These are phyloP conservation scores for Hippotragus niger DNA, from an alignment of 2,113 vertebrate species.

Conservation along the genomic window DNA sequence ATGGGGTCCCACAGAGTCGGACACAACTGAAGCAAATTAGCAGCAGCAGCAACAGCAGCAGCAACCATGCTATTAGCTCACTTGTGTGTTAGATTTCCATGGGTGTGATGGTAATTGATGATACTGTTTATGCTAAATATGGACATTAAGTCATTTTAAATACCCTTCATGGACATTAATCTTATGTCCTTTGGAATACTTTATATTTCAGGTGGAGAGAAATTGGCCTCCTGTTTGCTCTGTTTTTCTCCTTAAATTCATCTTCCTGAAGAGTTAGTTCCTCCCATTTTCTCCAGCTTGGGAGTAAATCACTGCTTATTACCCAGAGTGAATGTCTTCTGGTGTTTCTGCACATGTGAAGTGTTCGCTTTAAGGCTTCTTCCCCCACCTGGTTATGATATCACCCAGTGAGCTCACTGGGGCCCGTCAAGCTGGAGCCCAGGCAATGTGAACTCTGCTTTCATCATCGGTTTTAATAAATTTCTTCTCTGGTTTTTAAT, in stretches of 20 bases:
- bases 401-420: neutral
- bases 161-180: neutral
- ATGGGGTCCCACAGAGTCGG: too few species aligned
- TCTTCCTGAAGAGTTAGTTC: slow-evolving; percentile 57
- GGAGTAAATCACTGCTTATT: slow-evolving; percentile 45
- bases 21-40: too few species aligned
- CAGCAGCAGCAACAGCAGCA: too few species aligned
- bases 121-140: neutral
- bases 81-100: neutral
- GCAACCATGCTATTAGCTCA: neutral
- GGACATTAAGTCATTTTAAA: neutral
- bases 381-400: slow-evolving; percentile 10
- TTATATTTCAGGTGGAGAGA: slow-evolving; percentile 44
- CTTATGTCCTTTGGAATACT: neutral
- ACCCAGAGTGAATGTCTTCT: neutral
- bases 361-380: slow-evolving; percentile 1
- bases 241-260: slow-evolving; percentile 29
- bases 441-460: neutral
- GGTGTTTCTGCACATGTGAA: neutral
- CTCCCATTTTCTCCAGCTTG: slow-evolving; percentile 33
- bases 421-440: neutral
- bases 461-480: slow-evolving; percentile 22
- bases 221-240: neutral
- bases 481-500: slow-evolving; percentile 47
- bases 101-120: neutral